Evolutionary conservation across 2,797 vertebrate genomes (phyloP).

Genomic region (Morelia viridis): DNA sequence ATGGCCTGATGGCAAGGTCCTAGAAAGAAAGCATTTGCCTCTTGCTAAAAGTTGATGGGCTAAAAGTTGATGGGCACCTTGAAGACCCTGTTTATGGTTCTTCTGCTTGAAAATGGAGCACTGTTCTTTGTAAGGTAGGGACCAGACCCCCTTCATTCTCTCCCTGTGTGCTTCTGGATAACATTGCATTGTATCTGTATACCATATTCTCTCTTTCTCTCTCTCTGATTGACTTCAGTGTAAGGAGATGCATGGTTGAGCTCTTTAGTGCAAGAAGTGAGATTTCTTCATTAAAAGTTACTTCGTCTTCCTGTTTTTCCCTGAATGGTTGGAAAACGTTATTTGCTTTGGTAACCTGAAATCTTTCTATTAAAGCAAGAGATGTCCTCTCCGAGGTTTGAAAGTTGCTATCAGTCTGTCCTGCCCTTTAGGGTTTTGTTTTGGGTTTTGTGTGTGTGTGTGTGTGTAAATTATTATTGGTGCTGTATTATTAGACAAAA

Average conservation of each 20-base stretch:
- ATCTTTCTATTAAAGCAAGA: constrained; percentile 10
- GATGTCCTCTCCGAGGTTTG: not conserved
- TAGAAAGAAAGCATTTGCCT: not conserved
- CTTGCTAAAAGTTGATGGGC: not conserved
- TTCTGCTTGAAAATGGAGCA: not conserved
- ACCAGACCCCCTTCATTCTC: not conserved
- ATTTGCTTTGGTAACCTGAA: not conserved
- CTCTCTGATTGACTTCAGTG: not conserved
- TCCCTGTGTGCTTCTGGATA: not conserved
- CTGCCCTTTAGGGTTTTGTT: not conserved
- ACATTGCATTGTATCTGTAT: not conserved
- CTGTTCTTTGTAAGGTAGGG: not conserved
- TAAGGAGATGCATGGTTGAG: not conserved
- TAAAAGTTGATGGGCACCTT: not conserved
- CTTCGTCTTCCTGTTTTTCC: not conserved
- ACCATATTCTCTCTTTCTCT: not conserved
- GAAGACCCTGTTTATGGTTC: not conserved
- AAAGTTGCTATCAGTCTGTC: not conserved
- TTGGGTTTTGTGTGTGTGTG: not conserved
- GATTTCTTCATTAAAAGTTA: not conserved
- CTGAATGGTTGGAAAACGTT: not conserved
- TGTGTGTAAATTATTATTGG: constrained; percentile 27
- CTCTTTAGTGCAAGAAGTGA: not conserved
- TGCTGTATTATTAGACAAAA: constrained; percentile 44
- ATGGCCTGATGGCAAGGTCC: not conserved